Base-by-base conservation (phyloP, 2,797 vertebrate species). In the Craterocephalus amniculus region DNA sequence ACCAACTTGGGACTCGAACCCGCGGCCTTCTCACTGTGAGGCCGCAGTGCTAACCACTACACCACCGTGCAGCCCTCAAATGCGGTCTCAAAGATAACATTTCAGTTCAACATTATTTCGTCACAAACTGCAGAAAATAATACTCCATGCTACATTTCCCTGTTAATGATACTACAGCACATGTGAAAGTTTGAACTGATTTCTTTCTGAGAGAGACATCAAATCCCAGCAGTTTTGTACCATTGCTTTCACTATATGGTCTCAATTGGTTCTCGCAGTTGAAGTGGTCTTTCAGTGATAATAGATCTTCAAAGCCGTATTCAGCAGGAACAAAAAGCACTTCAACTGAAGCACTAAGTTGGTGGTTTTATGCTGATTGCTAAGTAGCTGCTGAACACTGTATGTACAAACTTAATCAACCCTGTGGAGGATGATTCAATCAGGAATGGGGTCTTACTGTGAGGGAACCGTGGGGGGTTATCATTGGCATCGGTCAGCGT, bases 401-500 rank as follows among this genome's bases (percentile, higher is more conserved):
- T 56, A 43, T 66, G 26, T 22, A 49, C 34, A 49, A 32, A 54
- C 64, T 62, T 62, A 75, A 71, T 74, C 38, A 65, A 58, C 52
- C 61, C 49, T 31, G 20, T 22, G 11, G 55, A 43, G 27, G 43
- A 22, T 22, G 45, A 49, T 49, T 22, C 22, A 68, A 64, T 64
- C 26, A 65, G 16, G 27, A 61, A 31, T 6, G 14, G 4, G 61
- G 45, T 75, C 97, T 95, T 95, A 99, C 98, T 96, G 87, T 95
- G 93, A 57, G 95, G 89, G 84, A 99, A 99, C 45, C 94, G 95
- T 8, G 97, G 97, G 0, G 97, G 96, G 79, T 99, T 99, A 90
- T 99, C 97, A 1, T 99, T 99, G 75, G 98, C 96, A 55, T 99
- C 98, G 0, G 95, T 97, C 26, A 99, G 95, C 1, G 95, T 97